Conservation (phyloP, 1,140 invertebrate species). For the Bicyclus anynana region DNA sequence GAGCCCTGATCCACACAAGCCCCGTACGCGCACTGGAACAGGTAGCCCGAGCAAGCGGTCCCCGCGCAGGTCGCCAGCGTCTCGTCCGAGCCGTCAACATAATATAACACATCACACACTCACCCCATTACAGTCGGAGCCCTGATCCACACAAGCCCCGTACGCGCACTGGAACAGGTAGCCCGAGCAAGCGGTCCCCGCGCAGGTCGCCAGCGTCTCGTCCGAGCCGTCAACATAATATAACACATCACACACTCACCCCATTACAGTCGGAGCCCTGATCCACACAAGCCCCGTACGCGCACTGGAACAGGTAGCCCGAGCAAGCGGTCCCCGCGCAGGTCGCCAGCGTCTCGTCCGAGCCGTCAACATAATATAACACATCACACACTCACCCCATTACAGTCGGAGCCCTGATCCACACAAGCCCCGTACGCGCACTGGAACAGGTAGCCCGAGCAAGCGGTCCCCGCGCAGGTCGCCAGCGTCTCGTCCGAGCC, state of each 20-base stretch:
- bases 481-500: constrained; percentile 78
- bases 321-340: constrained; percentile 61
- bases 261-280: constrained; percentile 76
- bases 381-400: too few relatives aligned
- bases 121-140: constrained; percentile 74
- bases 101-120: too few relatives aligned
- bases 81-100: constrained; percentile 83
- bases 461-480: constrained; percentile 52
- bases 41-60: constrained; percentile 52
- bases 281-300: constrained; percentile 82
- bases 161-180: constrained; percentile 74
- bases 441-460: constrained; percentile 60
- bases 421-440: constrained; percentile 82
- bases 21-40: constrained; percentile 77
- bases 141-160: constrained; percentile 81
- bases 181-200: constrained; percentile 50
- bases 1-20: constrained; percentile 81
- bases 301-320: constrained; percentile 65
- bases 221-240: constrained; percentile 84
- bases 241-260: too few relatives aligned
- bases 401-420: constrained; percentile 77
- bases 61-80: constrained; percentile 47
- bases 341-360: constrained; percentile 76
- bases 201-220: constrained; percentile 70
- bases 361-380: constrained; percentile 82